Evolutionary conservation across 2,888 invertebrate genomes (phyloP), one percentile per base, ranked within the genome.

Genomic region (Hyppa rectilinea): DNA sequence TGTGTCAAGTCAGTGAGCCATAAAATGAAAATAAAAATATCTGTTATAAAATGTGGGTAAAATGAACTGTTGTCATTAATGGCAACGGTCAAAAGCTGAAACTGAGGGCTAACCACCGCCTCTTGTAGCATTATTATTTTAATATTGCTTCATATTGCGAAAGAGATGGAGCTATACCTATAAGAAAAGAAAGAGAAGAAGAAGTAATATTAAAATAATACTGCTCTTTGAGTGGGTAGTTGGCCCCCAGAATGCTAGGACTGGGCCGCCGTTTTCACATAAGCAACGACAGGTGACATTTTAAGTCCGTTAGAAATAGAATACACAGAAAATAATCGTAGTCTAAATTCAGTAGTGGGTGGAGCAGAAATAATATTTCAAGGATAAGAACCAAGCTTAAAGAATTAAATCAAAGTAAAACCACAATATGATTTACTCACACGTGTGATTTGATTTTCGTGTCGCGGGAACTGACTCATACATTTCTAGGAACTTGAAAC

Each of bases 391-490:
- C n/a, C 23, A 34, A 10, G 40, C 53, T 68, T 68, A 26, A 38
- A 75, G 53, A 75, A 75, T 47, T 59, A 43, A 40, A 74, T 75
- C 61, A 76, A 75, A 70, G 76, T 61, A 26, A 58, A 50, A 36
- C 50, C 12, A 70, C 43, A 75, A 59, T 60, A 12, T 58, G 38
- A 75, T 60, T 59, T 70, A 59, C 20, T 26, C 23, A 26, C 53
- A 62, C 53, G 67, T 78, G 68, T 50, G 59, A 64, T 47, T 64
- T 29, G 55, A 69, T 52, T 69, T 77, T 58, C 29, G 52, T 78
- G 75, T 64, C 59, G 20, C 75, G 53, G 23, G 34, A 45, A 66
- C 59, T 55, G 69, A 76, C 20, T 63, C 64, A 63, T 38, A 34
- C 29, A 43, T 52, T 77, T 74, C 77, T 29, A 31, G 36, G 56